Percentiles rank a stretch among this genome's conserved stretches.
Conservation (phyloP, 2,113 vertebrate genomes). For the Hyperopisus bebe region DNA sequence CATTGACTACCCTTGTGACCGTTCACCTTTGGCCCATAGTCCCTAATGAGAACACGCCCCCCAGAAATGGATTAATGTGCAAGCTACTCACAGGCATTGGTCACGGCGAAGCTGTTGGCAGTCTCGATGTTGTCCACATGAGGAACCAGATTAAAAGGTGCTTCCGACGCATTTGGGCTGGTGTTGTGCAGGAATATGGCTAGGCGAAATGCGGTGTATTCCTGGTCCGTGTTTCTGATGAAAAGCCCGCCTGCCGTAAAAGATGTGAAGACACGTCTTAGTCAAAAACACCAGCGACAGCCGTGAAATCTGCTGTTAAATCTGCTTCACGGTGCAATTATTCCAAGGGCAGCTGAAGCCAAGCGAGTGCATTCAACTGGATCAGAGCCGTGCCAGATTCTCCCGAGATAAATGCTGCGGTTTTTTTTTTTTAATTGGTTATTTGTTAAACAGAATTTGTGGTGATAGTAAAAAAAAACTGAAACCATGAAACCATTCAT, state of each 20-base stretch:
- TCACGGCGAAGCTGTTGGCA: conserved; percentile 98
- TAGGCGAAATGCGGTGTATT: conserved; percentile 96
- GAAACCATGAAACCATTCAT: background rate
- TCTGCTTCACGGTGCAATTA: background rate
- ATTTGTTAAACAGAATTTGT: background rate
- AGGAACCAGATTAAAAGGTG: conserved; percentile 97
- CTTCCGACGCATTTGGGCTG: conserved; percentile 95
- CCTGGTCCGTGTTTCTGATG: conserved; percentile 99
- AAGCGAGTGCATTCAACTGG: background rate
- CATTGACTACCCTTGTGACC: background rate
- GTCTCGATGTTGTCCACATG: conserved; percentile 99
- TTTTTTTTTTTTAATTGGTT: background rate
- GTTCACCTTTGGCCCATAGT: background rate
- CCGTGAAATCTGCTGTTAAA: background rate
- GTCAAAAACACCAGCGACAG: background rate
- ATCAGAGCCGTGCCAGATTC: background rate
- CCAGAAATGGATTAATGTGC: background rate
- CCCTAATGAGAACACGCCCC: background rate
- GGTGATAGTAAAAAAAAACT: background rate
- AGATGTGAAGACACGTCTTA: background rate
- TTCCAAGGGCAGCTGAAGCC: background rate
- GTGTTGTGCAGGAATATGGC: conserved; percentile 99
- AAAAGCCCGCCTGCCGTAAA: conserved; percentile 84
- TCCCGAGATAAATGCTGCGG: background rate
- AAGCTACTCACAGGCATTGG: conserved; percentile 95